These are phyloP conservation scores for Hestina assimilis DNA, from an alignment of 1,140 invertebrate genomes.

Conservation along the genomic window DNA sequence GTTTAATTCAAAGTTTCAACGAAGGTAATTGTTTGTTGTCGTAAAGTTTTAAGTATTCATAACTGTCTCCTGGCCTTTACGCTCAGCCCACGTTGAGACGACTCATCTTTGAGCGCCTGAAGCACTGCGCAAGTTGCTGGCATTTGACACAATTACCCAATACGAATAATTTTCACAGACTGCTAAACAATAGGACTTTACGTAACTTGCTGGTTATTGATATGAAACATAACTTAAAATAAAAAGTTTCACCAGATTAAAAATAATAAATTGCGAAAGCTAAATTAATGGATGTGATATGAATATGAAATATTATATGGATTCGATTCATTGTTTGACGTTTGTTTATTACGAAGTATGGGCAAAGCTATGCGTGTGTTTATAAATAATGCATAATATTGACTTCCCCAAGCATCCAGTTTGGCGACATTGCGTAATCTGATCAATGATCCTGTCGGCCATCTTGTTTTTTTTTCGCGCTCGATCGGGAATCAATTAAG, in stretches of 20 bases:
- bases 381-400: conserved; percentile 71
- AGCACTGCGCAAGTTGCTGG: conserved; percentile 46
- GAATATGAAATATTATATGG: neutral
- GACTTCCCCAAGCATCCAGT: conserved; percentile 65
- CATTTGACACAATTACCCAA: conserved; percentile 62
- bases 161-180: conserved; percentile 56
- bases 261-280: neutral
- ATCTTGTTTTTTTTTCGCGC: conserved; percentile 45
- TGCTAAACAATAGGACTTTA: conserved; percentile 61
- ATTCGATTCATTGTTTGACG: conserved; percentile 3
- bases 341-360: conserved; percentile 31
- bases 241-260: too few species aligned
- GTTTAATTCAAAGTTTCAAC: conserved; percentile 41
- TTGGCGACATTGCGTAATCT: conserved; percentile 71
- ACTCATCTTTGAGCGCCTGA: conserved; percentile 63
- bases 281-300: neutral
- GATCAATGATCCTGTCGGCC: conserved; percentile 65
- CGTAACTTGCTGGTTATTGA: neutral
- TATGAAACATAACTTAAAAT: neutral
- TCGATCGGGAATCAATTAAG: conserved; percentile 64
- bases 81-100: conserved; percentile 52
- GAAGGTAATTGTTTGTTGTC: conserved; percentile 43
- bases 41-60: conserved; percentile 50
- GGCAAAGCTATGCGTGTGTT: conserved; percentile 44
- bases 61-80: conserved; percentile 61